Evolutionary conservation across 2,113 vertebrate genomes (phyloP).

Genomic region (Microtus ochrogaster): DNA sequence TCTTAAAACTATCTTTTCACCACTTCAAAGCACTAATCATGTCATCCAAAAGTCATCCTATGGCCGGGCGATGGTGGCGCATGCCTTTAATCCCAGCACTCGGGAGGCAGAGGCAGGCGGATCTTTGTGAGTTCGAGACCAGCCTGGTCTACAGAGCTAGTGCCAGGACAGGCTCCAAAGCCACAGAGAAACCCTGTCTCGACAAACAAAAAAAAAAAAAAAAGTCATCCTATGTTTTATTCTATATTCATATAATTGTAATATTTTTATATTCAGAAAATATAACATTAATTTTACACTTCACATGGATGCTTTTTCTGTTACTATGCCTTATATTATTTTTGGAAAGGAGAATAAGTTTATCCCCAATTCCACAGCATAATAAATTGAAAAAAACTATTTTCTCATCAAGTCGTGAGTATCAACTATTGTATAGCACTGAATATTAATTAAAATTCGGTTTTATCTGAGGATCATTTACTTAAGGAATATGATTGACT

Average conservation of each 20-base stretch:
- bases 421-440: background rate
- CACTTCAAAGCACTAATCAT: background rate
- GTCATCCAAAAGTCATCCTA: accelerated
- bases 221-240: background rate
- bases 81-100: too few species aligned
- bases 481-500: background rate
- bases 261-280: background rate
- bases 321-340: background rate
- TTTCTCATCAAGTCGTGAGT: background rate
- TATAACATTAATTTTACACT: background rate
- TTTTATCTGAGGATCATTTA: background rate
- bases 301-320: background rate
- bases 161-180: too few species aligned
- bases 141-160: too few species aligned
- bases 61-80: too few species aligned
- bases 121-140: too few species aligned
- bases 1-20: background rate
- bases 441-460: background rate
- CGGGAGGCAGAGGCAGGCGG: too few species aligned
- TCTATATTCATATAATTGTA: background rate
- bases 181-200: too few species aligned
- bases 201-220: too few species aligned
- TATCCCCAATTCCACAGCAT: background rate
- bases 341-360: background rate
- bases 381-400: background rate